Conservation (phyloP, 2,888 invertebrate genomes). For the Dryococelus australis region DNA sequence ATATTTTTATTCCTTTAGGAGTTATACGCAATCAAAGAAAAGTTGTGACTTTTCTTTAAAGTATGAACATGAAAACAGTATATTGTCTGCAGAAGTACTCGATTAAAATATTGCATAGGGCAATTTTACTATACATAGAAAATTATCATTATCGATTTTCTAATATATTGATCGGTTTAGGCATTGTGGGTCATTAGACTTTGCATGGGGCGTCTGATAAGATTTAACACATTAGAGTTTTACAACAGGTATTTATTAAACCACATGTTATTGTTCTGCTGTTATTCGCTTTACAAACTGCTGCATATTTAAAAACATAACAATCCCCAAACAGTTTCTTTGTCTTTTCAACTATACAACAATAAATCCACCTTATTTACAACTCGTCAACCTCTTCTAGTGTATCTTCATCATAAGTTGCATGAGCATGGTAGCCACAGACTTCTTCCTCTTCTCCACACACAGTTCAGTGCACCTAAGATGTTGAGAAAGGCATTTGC, state of each 20-base stretch:
- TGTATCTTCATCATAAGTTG: neutral
- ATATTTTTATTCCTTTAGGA: no score
- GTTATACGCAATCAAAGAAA: no score
- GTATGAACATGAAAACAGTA: no score
- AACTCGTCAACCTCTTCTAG: neutral
- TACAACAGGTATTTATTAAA: no score
- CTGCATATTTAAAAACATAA: neutral
- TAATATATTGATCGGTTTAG: neutral
- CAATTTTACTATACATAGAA: no score
- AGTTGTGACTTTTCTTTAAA: no score
- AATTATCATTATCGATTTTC: neutral
- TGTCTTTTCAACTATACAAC: neutral
- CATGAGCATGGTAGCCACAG: no score
- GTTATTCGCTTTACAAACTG: neutral
- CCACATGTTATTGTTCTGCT: neutral
- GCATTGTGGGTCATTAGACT: neutral
- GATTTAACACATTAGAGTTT: no score
- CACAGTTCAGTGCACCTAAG: neutral
- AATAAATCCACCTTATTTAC: neutral
- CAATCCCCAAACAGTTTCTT: neutral
- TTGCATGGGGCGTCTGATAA: neutral
- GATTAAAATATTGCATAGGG: no score
- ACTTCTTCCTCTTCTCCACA: constrained; percentile 1
- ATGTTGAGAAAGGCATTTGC: neutral
- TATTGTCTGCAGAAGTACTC: no score